Base-by-base conservation (phyloP, 1,140 invertebrate species). In the Aplysia californica region DNA sequence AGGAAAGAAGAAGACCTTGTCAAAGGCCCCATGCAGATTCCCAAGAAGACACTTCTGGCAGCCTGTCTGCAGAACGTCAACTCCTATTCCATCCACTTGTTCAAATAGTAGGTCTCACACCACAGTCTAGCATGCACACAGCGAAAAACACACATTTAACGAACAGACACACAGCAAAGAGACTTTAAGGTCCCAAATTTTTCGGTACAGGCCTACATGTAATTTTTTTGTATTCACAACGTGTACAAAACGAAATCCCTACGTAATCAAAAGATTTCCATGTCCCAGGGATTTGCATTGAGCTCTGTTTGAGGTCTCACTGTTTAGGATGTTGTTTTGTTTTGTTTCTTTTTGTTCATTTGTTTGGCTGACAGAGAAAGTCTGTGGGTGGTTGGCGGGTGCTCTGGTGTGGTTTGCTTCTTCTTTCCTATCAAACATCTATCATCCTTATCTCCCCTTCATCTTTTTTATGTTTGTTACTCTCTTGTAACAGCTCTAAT, bases 41-140 rank as follows among this genome's bases (percentile, higher is more conserved):
- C 68, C 31, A 56, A 6, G 20, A 70, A 70, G 26, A 70, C 68
- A 2, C 36, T 70, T 29, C 38, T 70, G 26, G 33, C 41, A 31
- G 68, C 26, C 21, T 70, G 68, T 35, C 68, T 70, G 21, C 68
- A 70, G 50, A 70, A 70, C 44, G 23, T 70, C 6, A 70, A 70
- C 21, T 18, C 18, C 2, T 26, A 56, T 18, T 56, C 68, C 21
- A 55, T 55, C 33, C 29, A 70, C 38, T 35, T 70, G 0, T 56
- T 70, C 44, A 70, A 70, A 56, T 70, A 56, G 68, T 70, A 35
- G 58, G 68, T 36, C 20, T 39, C 31, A n/a, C 10, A 50, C n/a
- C n/a, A 50, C 44, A 50, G 10, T 50, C 44, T 50, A n/a, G 44
- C 10, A 10, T 50, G n/a, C 44, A 50, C 44, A 50, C 44, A 15